Base-by-base conservation (phyloP, 37 sponge, comb jelly and placozoan species). In the Petrosia ficiformis region DNA sequence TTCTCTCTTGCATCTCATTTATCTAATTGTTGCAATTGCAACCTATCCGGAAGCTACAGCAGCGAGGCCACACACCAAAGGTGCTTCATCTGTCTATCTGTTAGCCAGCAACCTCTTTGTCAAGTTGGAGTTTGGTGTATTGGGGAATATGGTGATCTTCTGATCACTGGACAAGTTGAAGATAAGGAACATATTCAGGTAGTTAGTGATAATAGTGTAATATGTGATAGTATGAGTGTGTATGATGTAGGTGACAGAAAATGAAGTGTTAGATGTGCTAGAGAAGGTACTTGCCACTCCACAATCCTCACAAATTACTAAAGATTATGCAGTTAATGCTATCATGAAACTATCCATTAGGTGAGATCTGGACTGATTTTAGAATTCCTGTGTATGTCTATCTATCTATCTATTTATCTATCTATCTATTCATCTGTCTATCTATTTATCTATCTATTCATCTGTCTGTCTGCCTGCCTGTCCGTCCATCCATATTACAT, bases 111-210 rank as follows among this genome's bases (percentile, higher is more conserved):
- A 80, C 86, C 89, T 28, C 70, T 89, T 33, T 83, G 73, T 39
- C 92, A 94, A 78, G 87, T 95, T 61, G 83, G 82, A 10, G 77
- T 90, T 24, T 97, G 98, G 98, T 72, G 87, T 34, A 76, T 97
- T 10, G 98, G 98, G 54, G 98, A 97, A 57, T 97, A 76, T 82
- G 98, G 95, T 24, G 97, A 96, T 44, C 83, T 89, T 56, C 68
- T 91, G 0, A 43, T 93, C 0, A 65, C 80, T 61, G 74, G 74
- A 19, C 75, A 77, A 42, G 42, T 71, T 0, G 76, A 68, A 36
- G 82, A 79, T 61, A n/a, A n/a, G n/a, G n/a, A n/a, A n/a, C n/a
- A n/a, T n/a, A n/a, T n/a, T n/a, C n/a, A n/a, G n/a, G n/a, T n/a
- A n/a, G n/a, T n/a, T n/a, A n/a, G n/a, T n/a, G n/a, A n/a, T n/a